Evolutionary conservation across 2,113 vertebrate species (phyloP), one percentile per base, ranked within the genome.

Genomic region (Ochotona curzoniae): DNA sequence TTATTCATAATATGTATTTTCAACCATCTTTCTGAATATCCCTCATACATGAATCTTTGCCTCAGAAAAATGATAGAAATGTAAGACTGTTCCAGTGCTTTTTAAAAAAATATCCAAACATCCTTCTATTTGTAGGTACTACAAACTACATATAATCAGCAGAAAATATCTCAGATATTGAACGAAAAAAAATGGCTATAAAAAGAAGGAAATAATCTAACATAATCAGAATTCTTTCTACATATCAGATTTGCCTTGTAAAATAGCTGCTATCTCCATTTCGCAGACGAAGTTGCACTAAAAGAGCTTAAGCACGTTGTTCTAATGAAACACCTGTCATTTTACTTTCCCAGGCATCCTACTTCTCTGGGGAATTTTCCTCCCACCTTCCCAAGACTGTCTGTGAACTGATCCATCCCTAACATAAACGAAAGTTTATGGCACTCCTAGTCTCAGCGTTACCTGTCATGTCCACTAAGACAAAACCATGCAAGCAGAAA

Each of bases 41-140:
- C 18, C 54, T 15, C 13, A 57, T 57, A 66, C 38, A n/a, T n/a
- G 14, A 80, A 87, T 73, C 28, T 5, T 74, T 69, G 5, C 28
- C 28, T 61, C 82, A 21, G 79, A 82, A 73, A 94, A 91, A 71
- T 61, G 32, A 76, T 63, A 13, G 38, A 93, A 90, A 82, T 30
- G 2, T 61, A 81, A 94, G 51, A 11, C 84, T 18, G n/a, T 88
- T 88, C 51, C 61, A 88, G 49, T 44, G 75, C 47, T 67, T 87
- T 28, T 64, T 1, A 57, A 60, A 87, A 47, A 20, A 49, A 44
- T 44, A 44, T 44, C 38, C 38, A 86, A 18, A 60, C 1, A 63
- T 74, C 82, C 44, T 92, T 6, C 17, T 83, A 5, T 61, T 47
- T 81, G 17, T 49, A 57, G 17, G 10, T 67, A 74, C 25, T 35